Evolutionary conservation across 2,797 vertebrate species (phyloP), one percentile per base, ranked within the genome.

Genomic region (Alectoris magna): DNA sequence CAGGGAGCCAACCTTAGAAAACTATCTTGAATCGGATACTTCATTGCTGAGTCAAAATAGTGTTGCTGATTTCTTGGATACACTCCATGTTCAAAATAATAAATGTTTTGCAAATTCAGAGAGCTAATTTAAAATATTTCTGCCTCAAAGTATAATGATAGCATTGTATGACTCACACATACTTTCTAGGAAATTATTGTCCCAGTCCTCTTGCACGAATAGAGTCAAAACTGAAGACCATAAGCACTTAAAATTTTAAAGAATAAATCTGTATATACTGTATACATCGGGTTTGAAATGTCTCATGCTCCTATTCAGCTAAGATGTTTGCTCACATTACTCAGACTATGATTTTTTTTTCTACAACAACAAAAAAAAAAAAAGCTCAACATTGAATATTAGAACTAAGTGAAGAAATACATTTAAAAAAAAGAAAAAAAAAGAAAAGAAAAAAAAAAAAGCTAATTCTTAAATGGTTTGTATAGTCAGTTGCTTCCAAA

Each of bases 11-110:
- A 17, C 60, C 13, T 23, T 59, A 60, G 24, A 51, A 77, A 87
- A 88, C 17, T 46, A 72, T 73, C 66, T 53, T 56, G 58, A 64
- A 13, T 71, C n/a, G 64, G 31, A 14, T 64, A 15, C 14, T 69
- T 77, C 44, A 14, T 34, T 64, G 27, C 27, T 55, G 16, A 55
- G 16, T 17, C 51, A 55, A 55, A 55, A 55, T 11, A 55, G 51
- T 0, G 0, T 1, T 23, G 10, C 29, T 72, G 62, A 66, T 43
- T 75, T 19, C 9, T 64, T 55, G 5, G 0, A 69, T 31, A 69
- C 10, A 73, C 22, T 78, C 8, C 56, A 46, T 36, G 11, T 43
- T 17, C 29, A 36, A 84, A 55, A 9, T 38, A 81, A 91, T n/a
- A 58, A 82, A 66, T 34, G 60, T 4, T 60, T 36, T 29, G 67